Conservation (phyloP, 2,888 invertebrate genomes). For the Apomyelois bistriatella region DNA sequence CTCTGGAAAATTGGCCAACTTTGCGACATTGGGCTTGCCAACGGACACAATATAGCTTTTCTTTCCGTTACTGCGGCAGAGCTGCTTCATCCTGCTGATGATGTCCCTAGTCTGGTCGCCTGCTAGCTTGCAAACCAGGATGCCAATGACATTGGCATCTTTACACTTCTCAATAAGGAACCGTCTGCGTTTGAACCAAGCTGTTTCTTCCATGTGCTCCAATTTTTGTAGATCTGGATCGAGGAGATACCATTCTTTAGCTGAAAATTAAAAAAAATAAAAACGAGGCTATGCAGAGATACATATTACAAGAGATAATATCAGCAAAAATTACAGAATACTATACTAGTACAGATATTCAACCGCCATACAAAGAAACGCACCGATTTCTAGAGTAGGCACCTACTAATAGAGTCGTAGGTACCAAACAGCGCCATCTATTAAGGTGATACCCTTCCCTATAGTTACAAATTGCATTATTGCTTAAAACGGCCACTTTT, state of each 20-base stretch:
- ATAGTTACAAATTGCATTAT: too few species aligned
- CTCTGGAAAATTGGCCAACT: constrained; percentile 96
- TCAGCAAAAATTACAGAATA: too few species aligned
- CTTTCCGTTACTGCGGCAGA: constrained; percentile 88
- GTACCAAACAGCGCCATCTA: too few species aligned
- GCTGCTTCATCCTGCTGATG: constrained; percentile 85
- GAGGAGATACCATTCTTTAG: constrained; percentile 78
- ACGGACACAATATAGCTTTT: constrained; percentile 95
- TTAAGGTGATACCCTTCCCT: too few species aligned
- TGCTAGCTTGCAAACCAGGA: constrained; percentile 94
- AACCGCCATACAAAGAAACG: too few species aligned
- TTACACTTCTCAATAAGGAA: constrained; percentile 94
- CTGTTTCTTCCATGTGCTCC: constrained; percentile 57
- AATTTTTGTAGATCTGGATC: constrained; percentile 65
- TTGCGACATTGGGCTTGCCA: constrained; percentile 96
- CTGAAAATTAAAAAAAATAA: constrained; percentile 51
- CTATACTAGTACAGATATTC: too few species aligned
- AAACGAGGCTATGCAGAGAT: too few species aligned
- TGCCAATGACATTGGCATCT: constrained; percentile 92
- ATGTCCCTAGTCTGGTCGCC: constrained; percentile 88
- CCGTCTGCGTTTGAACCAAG: constrained; percentile 87
- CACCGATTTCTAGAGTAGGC: too few species aligned
- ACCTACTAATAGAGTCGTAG: too few species aligned
- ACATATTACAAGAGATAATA: too few species aligned
- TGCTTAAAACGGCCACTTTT: too few species aligned